Conservation (phyloP, 2,113 vertebrate species). For the Pandion haliaetus region DNA sequence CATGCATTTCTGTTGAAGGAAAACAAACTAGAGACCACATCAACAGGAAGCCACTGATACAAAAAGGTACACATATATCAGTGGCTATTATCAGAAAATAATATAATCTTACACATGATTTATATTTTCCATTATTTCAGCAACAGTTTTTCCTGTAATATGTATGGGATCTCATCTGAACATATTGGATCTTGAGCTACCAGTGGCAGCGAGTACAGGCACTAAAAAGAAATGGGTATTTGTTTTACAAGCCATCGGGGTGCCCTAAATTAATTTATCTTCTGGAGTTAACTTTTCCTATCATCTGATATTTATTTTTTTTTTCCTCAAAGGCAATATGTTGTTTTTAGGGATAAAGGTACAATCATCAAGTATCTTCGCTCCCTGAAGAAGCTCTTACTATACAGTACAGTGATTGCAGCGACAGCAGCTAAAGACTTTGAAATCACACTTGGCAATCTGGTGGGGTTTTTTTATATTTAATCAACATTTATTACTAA, state of each 20-base stretch:
- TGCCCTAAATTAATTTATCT: not conserved
- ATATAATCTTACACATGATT: not conserved
- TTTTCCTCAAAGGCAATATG: not conserved
- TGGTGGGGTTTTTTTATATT: not conserved
- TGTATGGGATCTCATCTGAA: not conserved
- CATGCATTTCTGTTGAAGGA: not conserved
- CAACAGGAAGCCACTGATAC: not conserved
- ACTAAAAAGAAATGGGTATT: not conserved
- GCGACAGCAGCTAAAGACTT: not conserved
- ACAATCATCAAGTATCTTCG: not conserved
- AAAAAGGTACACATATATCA: accelerated
- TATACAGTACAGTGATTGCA: not conserved
- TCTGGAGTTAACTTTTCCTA: not conserved
- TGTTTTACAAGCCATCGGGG: not conserved
- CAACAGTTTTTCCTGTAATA: not conserved
- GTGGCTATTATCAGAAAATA: not conserved
- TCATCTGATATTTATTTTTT: not conserved
- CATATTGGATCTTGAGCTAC: not conserved
- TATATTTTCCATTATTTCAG: not conserved
- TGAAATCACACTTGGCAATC: not conserved
- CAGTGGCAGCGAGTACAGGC: not conserved
- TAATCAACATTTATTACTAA: not conserved
- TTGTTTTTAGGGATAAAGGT: not conserved
- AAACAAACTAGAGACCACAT: not conserved
- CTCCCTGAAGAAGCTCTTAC: not conserved